Base-by-base conservation (phyloP, 2,888 invertebrate genomes). In the Dione vanillae region DNA sequence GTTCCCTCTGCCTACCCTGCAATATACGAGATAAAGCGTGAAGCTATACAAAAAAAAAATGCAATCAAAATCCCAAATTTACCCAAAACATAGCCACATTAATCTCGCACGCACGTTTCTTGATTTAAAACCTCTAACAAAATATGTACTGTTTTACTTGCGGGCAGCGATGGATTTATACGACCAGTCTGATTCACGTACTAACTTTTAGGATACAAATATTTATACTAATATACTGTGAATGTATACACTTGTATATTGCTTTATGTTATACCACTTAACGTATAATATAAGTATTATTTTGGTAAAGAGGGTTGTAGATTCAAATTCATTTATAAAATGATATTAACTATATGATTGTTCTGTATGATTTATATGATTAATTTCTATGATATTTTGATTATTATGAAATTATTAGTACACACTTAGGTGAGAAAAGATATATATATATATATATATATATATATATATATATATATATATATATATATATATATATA, bases 111-210 rank as follows among this genome's bases (percentile, higher is more conserved):
- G 83, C 87, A 85, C 82, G 84, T 82, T 83, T 79, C 86, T 87
- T 88, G 87, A 90, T 90, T 88, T 90, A 91, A 89, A 83, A 83
- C 83, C 81, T 76, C 78, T 82, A 87, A 85, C 87, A 87, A 89
- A 87, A 88, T 89, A 90, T 89, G 87, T 87, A 91, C 87, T 91
- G 90, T 84, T 89, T 89, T 87, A 90, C 87, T 80, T 77, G 67
- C 73, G 72, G 73, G 78, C 78, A 85, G 73, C 84, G 92, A 92
- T 77, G 83, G 92, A 92, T 92, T 92, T 92, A 92, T 90, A 78
- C 76, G 81, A 78, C 77, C 77, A 81, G 81, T 82, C 83, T 84
- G 86, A 87, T 85, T 86, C 88, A 83, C 82, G 79, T 79, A 85
- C 83, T 82, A 79, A 81, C 77, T 81, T 83, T 84, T 82, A 84